A percentile compares a stretch with the other conserved stretches of the same genome.
Evolutionary conservation across 2,888 invertebrate species (phyloP).

Genomic region (Cantharis lateralis): DNA sequence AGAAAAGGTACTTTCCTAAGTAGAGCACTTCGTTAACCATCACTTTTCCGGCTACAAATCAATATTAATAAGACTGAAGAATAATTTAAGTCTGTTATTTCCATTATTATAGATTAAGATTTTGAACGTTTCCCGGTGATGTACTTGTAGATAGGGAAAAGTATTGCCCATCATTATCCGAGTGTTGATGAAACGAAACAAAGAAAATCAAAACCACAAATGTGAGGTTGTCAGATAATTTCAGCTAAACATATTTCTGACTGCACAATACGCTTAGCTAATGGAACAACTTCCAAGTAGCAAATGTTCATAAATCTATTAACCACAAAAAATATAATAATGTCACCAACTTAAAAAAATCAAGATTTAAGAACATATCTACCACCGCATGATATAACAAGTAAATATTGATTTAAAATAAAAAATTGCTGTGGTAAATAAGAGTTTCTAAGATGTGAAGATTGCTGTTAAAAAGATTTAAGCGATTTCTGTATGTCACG

Average conservation of each 20-base stretch:
- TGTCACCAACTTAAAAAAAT: neutral
- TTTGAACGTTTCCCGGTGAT: neutral
- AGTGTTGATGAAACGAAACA: neutral
- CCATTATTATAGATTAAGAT: neutral
- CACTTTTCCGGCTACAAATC: neutral
- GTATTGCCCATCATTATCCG: neutral
- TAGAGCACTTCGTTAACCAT: slow-evolving; percentile 1
- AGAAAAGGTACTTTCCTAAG: neutral
- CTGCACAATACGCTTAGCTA: neutral
- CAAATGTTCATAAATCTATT: neutral
- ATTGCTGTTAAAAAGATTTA: slow-evolving; percentile 33
- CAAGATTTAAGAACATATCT: no score
- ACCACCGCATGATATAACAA: no score
- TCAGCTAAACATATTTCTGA: neutral
- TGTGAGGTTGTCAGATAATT: neutral
- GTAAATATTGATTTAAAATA: neutral
- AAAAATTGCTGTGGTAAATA: neutral
- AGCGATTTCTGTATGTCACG: slow-evolving; percentile 45
- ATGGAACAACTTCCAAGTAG: neutral
- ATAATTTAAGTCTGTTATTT: neutral
- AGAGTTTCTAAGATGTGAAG: neutral
- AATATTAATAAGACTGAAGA: neutral
- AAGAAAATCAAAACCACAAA: neutral
- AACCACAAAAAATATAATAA: neutral
- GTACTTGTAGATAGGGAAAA: neutral